Conservation (phyloP, 1,140 invertebrate genomes). For the Calephelis virginiensis region DNA sequence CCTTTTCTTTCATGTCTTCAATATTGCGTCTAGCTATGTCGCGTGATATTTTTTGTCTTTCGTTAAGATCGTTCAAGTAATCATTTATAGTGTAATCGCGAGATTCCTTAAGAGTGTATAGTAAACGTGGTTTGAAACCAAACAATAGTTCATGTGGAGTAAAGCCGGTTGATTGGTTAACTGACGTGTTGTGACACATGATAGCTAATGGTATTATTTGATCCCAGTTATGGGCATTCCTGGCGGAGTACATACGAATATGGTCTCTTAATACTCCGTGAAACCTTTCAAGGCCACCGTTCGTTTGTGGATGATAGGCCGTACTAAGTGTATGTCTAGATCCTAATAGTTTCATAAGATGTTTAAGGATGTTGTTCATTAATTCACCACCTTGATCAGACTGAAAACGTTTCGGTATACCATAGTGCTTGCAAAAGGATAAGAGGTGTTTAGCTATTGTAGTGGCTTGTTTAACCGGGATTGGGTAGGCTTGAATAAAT, state of each 20-base stretch:
- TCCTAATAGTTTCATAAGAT: slow-evolving; percentile 48
- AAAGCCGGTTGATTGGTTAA: slow-evolving; percentile 47
- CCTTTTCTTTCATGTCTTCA: slow-evolving; percentile 46
- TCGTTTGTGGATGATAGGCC: slow-evolving; percentile 59
- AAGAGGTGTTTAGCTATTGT: slow-evolving; percentile 42
- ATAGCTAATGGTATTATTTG: slow-evolving; percentile 55
- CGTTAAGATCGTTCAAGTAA: slow-evolving; percentile 43
- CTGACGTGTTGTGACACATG: slow-evolving; percentile 68
- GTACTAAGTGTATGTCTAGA: slow-evolving; percentile 51
- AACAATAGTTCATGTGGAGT: slow-evolving; percentile 44
- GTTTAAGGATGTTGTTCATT: slow-evolving; percentile 43
- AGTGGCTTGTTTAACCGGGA: slow-evolving; percentile 40
- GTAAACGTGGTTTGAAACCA: slow-evolving; percentile 39
- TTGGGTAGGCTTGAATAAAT: slow-evolving; percentile 47
- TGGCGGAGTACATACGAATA: slow-evolving; percentile 53
- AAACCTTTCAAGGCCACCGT: slow-evolving; percentile 54
- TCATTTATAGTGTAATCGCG: slow-evolving; percentile 39
- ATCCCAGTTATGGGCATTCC: slow-evolving; percentile 65
- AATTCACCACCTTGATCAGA: slow-evolving; percentile 57
- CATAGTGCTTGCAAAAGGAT: slow-evolving; percentile 46
- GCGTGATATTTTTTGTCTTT: slow-evolving; percentile 35
- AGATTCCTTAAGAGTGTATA: slow-evolving; percentile 37
- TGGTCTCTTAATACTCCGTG: slow-evolving; percentile 60
- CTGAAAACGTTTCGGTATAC: slow-evolving; percentile 44
- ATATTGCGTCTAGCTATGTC: slow-evolving; percentile 33